Evolutionary conservation across 2,797 vertebrate species (phyloP), one percentile per base, ranked within the genome.

Genomic region (Thunnus albacares): DNA sequence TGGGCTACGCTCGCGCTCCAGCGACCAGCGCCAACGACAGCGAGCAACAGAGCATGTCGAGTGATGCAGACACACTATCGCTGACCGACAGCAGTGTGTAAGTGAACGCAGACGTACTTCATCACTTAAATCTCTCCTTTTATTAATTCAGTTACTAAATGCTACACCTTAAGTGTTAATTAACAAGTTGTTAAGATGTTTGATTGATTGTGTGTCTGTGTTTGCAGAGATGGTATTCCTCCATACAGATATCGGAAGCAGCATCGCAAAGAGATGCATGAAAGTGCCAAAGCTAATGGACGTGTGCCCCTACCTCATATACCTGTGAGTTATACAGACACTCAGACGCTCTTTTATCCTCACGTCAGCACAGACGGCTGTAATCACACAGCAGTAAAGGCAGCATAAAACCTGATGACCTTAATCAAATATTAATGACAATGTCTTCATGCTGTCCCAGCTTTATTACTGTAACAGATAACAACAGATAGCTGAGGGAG

Each of bases 31-130:
- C 98, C 89, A 99, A 99, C 0, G 98, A 99, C 96, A 99, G 98
- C 0, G 98, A 99, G 93, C 98, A 98, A 89, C 98, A 99, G 95
- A 99, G 98, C 94, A 97, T 99, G 96, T 99, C 98, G 80, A 99
- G 97, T 1, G 98, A 99, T 0, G 98, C 97, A 0, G 98, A 99
- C 92, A 98, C 97, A 15, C 94, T 99, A 89, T 99, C 98, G 0
- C 94, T 98, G 93, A 96, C 98, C 0, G 98, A 99, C 96, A 99
- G 98, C 96, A 99, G 97, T 0, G 95, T 98, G 98, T 99, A 89
- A 96, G 98, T 96, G 56, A 24, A 47, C n/a, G 5, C 63, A 6
- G 12, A 49, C 2, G 0, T 2, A 10, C 8, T 12, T 55, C 33
- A 26, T 47, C 26, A 20, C 13, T 18, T 9, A 1, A 59, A 30